Conservation (phyloP, 2,797 vertebrate genomes). For the Cyclura pinguis region DNA sequence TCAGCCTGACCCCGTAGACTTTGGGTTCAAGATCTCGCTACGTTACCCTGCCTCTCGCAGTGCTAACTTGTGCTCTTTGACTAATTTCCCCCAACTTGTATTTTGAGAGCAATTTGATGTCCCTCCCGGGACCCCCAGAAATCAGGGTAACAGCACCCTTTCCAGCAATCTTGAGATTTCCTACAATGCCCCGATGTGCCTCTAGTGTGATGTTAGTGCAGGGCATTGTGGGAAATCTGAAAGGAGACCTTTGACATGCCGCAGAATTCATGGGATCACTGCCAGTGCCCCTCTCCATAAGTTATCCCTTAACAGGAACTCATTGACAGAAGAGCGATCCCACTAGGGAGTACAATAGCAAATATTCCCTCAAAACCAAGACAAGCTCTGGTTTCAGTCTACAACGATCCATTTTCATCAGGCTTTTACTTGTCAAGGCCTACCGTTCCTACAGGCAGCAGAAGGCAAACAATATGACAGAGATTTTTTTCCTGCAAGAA, state of each 20-base stretch:
- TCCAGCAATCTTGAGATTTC: background rate
- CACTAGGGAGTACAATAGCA: background rate
- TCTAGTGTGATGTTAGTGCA: background rate
- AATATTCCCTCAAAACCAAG: too few species aligned
- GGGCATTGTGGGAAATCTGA: background rate
- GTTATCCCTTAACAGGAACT: background rate
- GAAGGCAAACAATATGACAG: background rate
- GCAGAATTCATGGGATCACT: background rate
- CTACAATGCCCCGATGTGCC: background rate
- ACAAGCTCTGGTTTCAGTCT: background rate
- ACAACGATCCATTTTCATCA: background rate
- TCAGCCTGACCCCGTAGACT: too few species aligned
- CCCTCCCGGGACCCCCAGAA: too few species aligned
- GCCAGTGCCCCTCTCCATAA: background rate
- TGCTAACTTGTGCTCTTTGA: too few species aligned
- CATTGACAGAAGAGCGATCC: background rate
- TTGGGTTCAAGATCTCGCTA: too few species aligned
- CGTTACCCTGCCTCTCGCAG: too few species aligned
- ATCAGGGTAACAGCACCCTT: too few species aligned
- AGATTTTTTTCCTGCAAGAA: too few species aligned
- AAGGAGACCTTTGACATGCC: background rate
- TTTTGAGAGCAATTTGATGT: too few species aligned
- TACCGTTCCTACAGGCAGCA: background rate
- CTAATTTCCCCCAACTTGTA: too few species aligned
- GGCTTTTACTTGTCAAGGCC: background rate